These are phyloP conservation scores for Petrocephalus microphthalmus DNA, from an alignment of 2,113 vertebrate species.

Conservation along the genomic window DNA sequence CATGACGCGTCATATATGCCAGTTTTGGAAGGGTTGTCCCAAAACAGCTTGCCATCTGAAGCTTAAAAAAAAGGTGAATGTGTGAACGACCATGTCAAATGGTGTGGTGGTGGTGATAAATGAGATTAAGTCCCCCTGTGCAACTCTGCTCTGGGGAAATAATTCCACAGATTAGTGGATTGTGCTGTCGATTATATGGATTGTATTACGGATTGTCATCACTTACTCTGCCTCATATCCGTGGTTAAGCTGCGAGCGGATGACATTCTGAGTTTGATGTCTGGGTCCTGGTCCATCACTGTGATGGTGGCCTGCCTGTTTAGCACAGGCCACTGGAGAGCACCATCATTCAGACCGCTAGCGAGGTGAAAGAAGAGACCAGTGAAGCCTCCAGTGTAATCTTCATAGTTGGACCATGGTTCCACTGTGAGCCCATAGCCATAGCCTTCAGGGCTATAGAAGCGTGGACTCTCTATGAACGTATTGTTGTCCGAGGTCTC, in stretches of 20 bases:
- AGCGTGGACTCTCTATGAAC: conserved; percentile 62
- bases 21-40: conserved; percentile 55
- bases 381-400: conserved; percentile 49
- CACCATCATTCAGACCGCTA: conserved; percentile 75
- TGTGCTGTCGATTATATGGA: neutral
- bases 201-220: neutral
- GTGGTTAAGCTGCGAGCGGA: conserved; percentile 73
- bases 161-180: neutral
- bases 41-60: conserved; percentile 34
- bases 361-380: conserved; percentile 70
- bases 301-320: conserved; percentile 72
- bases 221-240: conserved; percentile 46
- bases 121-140: no score
- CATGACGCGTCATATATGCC: conserved; percentile 40
- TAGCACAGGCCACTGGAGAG: conserved; percentile 77
- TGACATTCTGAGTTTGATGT: conserved; percentile 76
- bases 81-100: neutral
- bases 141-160: neutral
- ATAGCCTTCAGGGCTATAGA: conserved; percentile 82
- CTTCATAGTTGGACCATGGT: conserved; percentile 49
- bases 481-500: neutral
- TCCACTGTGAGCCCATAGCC: conserved; percentile 60
- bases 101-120: neutral
- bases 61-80: conserved; percentile 29
- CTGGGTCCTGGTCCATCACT: conserved; percentile 78